Evolutionary conservation across 2,797 vertebrate genomes (phyloP), one percentile per base, ranked within the genome.

Genomic region (Xenops minutus): DNA sequence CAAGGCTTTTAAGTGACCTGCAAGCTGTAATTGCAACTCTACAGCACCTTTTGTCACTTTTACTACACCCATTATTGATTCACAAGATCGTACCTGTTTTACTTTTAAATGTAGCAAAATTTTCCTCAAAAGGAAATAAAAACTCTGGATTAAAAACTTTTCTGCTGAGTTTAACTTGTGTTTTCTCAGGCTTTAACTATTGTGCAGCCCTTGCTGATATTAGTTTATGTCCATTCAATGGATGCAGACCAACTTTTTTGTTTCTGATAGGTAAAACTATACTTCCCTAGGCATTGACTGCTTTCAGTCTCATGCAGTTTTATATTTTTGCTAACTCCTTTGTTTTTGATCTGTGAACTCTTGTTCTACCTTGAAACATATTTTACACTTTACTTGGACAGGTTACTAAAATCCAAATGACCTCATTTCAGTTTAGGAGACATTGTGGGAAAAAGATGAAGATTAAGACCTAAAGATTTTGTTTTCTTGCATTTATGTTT

Each of bases 391-490:
- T 62, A 76, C 85, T 95, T 88, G 92, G 92, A 89, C 55, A 63
- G 41, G 62, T 96, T 96, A 94, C 93, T 86, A 85, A 96, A 93
- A 85, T 80, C 92, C 76, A 55, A 75, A 96, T 96, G 89, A 95
- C 89, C 91, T 96, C 92, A 93, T 67, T 94, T 89, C 51, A 92
- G 77, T 67, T 80, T 93, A 93, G 92, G 85, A 95, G 41, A 56
- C 36, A 80, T 48, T 96, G 95, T 90, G 96, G 89, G 94, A 91
- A 96, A 97, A 93, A 64, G 77, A 97, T 82, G 79, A 94, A 85
- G 94, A 97, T 93, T 95, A 95, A 97, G 95, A 96, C 95, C 72
- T 75, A 96, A 97, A 96, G 95, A 92, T 93, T 90, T 96, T 96
- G 89, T 66, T 96, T 96, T 94, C 91, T 75, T 95, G 79, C 78